These are phyloP conservation scores for Zingel zingel DNA, from an alignment of 2,113 vertebrate species.

Conservation along the genomic window DNA sequence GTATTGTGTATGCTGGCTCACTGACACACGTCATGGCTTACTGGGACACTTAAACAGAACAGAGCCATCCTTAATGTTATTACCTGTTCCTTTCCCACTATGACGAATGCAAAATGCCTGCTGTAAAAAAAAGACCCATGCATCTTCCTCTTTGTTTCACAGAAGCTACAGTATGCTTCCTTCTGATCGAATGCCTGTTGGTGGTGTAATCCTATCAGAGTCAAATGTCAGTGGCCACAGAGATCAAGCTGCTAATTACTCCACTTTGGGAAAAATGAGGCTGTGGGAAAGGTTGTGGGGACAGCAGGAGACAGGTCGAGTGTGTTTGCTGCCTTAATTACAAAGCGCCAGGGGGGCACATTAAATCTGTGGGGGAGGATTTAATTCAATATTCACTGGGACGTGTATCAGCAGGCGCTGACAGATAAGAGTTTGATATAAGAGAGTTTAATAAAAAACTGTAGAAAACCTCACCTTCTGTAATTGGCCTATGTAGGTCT, in stretches of 20 bases:
- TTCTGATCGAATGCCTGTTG: conserved; percentile 17
- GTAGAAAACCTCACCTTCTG: background rate
- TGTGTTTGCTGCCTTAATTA: conserved; percentile 60
- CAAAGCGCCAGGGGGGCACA: conserved; percentile 52
- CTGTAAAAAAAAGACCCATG: background rate
- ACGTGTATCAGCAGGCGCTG: conserved; percentile 28
- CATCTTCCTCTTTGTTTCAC: conserved; percentile 4
- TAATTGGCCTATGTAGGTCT: background rate
- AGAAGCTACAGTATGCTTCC: background rate
- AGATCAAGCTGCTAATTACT: conserved; percentile 68
- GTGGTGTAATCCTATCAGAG: conserved; percentile 61
- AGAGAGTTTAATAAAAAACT: background rate
- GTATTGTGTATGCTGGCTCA: too few relatives aligned
- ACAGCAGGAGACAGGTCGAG: conserved; percentile 38
- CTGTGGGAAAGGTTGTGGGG: conserved; percentile 38
- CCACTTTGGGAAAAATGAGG: conserved; percentile 52
- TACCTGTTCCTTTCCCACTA: background rate
- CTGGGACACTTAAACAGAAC: background rate
- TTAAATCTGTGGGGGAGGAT: conserved; percentile 55
- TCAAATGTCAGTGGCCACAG: conserved; percentile 62
- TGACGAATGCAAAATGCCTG: conserved; percentile 1
- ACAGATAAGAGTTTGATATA: conserved; percentile 5
- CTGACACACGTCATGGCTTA: background rate
- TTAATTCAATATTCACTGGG: conserved; percentile 63
- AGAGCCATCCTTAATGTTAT: background rate